A percentile compares a stretch with the other conserved stretches of the same genome.
These are phyloP conservation scores for Sebastes wilsoni DNA, from an alignment of 2,797 vertebrate species.

Conservation along the genomic window DNA sequence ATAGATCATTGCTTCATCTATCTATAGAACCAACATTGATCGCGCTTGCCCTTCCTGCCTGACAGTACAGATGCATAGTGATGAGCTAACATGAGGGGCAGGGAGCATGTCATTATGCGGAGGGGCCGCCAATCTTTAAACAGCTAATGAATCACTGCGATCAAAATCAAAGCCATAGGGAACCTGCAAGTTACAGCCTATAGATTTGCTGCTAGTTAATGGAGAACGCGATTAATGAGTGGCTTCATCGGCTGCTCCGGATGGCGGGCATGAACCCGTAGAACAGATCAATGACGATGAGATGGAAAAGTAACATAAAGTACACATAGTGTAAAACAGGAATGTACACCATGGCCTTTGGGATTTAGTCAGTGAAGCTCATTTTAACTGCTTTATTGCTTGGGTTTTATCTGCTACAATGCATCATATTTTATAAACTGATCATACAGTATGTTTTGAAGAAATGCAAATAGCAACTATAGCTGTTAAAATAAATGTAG, in stretches of 20 bases:
- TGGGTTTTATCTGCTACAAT: background rate
- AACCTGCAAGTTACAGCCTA: constrained; percentile 33
- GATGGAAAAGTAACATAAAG: background rate
- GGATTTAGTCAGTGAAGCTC: background rate
- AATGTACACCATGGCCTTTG: background rate
- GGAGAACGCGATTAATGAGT: constrained; percentile 49
- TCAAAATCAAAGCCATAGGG: constrained; percentile 63
- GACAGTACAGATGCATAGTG: constrained; percentile 68
- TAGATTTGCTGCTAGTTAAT: constrained; percentile 60
- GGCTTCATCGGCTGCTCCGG: background rate
- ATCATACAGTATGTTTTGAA: background rate
- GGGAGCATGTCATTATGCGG: constrained; percentile 64
- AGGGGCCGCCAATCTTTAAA: constrained; percentile 54
- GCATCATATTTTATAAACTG: background rate
- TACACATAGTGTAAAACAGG: background rate
- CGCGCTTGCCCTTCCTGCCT: constrained; percentile 67
- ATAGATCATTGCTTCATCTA: constrained; percentile 76
- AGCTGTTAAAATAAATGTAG: background rate
- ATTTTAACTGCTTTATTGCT: background rate
- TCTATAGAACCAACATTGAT: constrained; percentile 78
- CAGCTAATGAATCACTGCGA: constrained; percentile 65
- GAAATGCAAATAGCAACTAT: background rate
- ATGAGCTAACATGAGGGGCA: constrained; percentile 49
- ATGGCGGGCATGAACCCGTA: background rate
- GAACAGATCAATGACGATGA: constrained; percentile 2